phyloP scores from a whole-genome alignment of 1,140 invertebrate species.

The Vanessa atalanta region DNA sequence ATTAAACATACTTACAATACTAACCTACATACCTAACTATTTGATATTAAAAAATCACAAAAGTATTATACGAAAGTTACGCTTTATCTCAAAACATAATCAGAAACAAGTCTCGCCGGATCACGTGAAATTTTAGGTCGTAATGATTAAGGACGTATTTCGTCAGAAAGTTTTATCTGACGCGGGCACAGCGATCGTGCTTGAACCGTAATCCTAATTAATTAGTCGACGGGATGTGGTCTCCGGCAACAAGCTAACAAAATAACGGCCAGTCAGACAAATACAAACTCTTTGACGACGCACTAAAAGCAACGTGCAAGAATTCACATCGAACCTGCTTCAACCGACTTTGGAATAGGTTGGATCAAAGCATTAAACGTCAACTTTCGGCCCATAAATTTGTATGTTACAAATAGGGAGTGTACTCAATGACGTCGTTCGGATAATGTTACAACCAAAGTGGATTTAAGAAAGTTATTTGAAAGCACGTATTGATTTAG shows the following conservation, averaged over 20 bases:
- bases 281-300: constrained; percentile 33
- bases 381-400: constrained; percentile 41
- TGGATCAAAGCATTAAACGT: constrained; percentile 38
- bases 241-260: constrained; percentile 53
- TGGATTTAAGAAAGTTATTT: constrained; percentile 24
- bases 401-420: constrained; percentile 40
- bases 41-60: not conserved
- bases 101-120: constrained; percentile 44
- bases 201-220: constrained; percentile 71
- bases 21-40: too few species aligned
- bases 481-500: constrained; percentile 30
- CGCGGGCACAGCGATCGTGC: constrained; percentile 51
- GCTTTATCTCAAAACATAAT: constrained; percentile 43
- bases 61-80: constrained; percentile 13
- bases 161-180: constrained; percentile 68
- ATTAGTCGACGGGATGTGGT: constrained; percentile 64
- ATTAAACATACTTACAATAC: too few species aligned
- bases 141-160: constrained; percentile 59
- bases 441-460: constrained; percentile 15
- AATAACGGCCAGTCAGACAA: constrained; percentile 30
- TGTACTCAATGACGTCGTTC: constrained; percentile 31
- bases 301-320: constrained; percentile 24
- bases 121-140: constrained; percentile 56
- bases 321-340: constrained; percentile 22
- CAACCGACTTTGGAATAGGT: constrained; percentile 41